These are phyloP conservation scores for Rhegmatorhina hoffmannsi DNA, from an alignment of 2,113 vertebrate species.

Conservation along the genomic window DNA sequence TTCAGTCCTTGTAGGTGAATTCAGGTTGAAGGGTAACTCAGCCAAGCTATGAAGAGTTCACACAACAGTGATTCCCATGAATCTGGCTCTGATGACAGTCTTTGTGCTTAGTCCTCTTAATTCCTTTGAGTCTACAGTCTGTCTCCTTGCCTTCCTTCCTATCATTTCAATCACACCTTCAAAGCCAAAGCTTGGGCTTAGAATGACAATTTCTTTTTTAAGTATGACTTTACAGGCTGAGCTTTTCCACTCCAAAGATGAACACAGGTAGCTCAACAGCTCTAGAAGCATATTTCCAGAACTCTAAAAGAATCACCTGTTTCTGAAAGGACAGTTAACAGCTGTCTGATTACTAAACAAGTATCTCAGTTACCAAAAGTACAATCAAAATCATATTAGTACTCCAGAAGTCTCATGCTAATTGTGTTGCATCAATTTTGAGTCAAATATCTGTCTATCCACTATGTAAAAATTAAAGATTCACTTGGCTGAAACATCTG, in stretches of 20 bases:
- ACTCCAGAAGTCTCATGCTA: background rate
- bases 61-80: background rate
- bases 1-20: background rate
- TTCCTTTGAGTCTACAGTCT: background rate
- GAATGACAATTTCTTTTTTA: background rate
- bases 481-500: fast-evolving
- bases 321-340: background rate
- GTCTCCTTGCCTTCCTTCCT: background rate
- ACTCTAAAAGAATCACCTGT: fast-evolving
- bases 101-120: background rate
- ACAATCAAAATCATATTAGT: background rate
- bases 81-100: background rate
- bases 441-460: background rate
- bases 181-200: background rate
- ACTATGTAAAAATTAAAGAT: background rate
- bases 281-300: background rate
- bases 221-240: background rate
- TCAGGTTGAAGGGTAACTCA: background rate
- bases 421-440: background rate
- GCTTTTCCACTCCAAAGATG: background rate
- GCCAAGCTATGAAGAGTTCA: background rate
- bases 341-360: background rate
- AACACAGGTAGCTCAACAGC: background rate
- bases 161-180: background rate
- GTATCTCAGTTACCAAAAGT: background rate